Base-by-base conservation (phyloP, 2,888 invertebrate species). In the Drosophila sordidapex region DNA sequence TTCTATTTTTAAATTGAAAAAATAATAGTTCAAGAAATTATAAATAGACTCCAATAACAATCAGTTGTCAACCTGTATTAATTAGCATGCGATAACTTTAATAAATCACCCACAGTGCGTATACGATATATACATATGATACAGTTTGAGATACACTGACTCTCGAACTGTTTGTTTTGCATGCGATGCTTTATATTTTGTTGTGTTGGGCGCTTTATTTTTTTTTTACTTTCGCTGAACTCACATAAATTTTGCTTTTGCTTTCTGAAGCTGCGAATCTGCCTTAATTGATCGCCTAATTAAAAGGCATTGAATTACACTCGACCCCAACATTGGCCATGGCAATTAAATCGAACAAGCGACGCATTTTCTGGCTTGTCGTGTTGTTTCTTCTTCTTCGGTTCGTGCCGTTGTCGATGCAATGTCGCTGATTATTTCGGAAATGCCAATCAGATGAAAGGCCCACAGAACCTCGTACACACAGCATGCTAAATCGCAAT, bases 361-460 rank as follows among this genome's bases (percentile, higher is more conserved):
- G 43, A 78, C 81, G 81, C 77, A 79, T 81, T 76, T 79, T 75
- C 70, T 58, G 61, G 10, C 69, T 49, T 40, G 33, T 68, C 25
- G 35, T 66, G 67, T 67, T 76, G 66, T 63, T 66, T 80, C 76
- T 80, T 76, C 66, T 64, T 63, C 66, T 80, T 76, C 71, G 67
- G 60, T 76, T 78, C 77, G 77, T 68, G 84, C 59, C 57, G 83
- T 56, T 79, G 80, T 46, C 82, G 87, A 87, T 89, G 86, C 83
- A 76, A 74, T 56, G 59, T 54, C 66, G 76, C 83, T 85, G 85
- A 87, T 86, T 82, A 83, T 81, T 89, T 86, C 88, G 85, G 90
- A 86, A 86, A 90, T 90, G 89, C 89, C 90, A 81, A 90, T 90
- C 86, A 75, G 87, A 86, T 90, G 89, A 87, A 82, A 89, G 85